Base-by-base conservation (phyloP, 2,797 vertebrate species). In the Semotilus atromaculatus region DNA sequence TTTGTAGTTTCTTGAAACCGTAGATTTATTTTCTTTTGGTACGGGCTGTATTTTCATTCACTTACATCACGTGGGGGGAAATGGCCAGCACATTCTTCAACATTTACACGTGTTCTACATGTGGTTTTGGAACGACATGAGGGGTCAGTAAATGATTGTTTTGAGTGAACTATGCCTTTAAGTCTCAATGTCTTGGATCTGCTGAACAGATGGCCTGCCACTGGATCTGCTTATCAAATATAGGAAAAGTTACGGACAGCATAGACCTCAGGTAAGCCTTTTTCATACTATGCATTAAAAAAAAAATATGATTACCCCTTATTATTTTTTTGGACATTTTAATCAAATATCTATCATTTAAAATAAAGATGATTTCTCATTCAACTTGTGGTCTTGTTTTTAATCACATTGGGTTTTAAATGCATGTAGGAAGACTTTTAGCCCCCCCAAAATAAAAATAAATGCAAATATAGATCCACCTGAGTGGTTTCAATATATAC, bases 331-430 rank as follows among this genome's bases (percentile, higher is more conserved):
- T 67, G 19, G 19, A 64, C 1, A 31, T 45, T 66, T 64, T 8
- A n/a, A 19, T 10, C 18, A 58, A 76, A 67, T 64, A 31, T 36
- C 0, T 16, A 18, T 40, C 0, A 29, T 36, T 80, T 51, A 4
- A 43, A 64, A 80, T 80, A 80, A 80, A 80, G 29, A 36, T 48
- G 0, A 48, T 64, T 80, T 80, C 13, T 64, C 5, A 80, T 34
- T 8, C 11, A 80, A 66, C 14, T 36, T 53, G 60, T 80, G 77
- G 62, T 80, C 62, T 67, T 80, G 78, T 80, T 67, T 78, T 80
- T 19, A 36, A 51, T 80, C 1, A 51, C 7, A 36, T 43, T 66
- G 38, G 11, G 19, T 48, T 78, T 13, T 26, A 18, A 48, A 51
- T 73, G 26, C 26, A 31, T 16, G 29, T 29, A 2, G 58, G 11